phyloP scores from a whole-genome alignment of 2,888 invertebrate species.

The Megaustenia siamemsis region DNA sequence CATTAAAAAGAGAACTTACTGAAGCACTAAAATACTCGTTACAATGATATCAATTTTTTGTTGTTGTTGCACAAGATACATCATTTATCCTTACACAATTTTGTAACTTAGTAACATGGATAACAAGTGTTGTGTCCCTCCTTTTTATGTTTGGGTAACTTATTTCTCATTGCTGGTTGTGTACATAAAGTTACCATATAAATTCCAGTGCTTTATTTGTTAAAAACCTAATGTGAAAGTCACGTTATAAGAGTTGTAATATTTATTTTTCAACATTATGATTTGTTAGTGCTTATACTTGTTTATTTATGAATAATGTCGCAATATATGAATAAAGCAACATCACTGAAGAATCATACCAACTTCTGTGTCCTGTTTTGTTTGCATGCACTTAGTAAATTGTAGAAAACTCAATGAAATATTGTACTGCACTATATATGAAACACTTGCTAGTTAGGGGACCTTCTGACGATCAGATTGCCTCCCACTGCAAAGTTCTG shows the following conservation, averaged over 20 bases:
- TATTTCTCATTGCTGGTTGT: background rate
- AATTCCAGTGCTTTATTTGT: background rate
- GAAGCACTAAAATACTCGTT: background rate
- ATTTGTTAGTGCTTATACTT: slow-evolving; percentile 5
- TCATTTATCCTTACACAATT: background rate
- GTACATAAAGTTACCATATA: background rate
- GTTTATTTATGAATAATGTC: background rate
- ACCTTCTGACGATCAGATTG: too few relatives aligned
- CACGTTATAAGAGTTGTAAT: background rate
- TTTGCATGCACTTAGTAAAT: too few relatives aligned
- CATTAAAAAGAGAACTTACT: too few relatives aligned
- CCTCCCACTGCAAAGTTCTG: too few relatives aligned
- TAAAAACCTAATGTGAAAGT: background rate
- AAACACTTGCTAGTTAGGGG: too few relatives aligned
- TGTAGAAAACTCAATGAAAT: too few relatives aligned
- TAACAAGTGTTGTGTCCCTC: background rate
- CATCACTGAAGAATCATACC: background rate
- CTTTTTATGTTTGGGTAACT: background rate
- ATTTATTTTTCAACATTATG: background rate
- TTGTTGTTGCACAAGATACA: background rate
- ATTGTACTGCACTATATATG: too few relatives aligned
- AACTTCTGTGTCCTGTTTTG: background rate
- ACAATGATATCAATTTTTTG: background rate
- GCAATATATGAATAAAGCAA: background rate
- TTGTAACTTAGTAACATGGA: background rate